Evolutionary conservation across 2,113 vertebrate species (phyloP).

Genomic region (Campylorhamphus procurvoides): DNA sequence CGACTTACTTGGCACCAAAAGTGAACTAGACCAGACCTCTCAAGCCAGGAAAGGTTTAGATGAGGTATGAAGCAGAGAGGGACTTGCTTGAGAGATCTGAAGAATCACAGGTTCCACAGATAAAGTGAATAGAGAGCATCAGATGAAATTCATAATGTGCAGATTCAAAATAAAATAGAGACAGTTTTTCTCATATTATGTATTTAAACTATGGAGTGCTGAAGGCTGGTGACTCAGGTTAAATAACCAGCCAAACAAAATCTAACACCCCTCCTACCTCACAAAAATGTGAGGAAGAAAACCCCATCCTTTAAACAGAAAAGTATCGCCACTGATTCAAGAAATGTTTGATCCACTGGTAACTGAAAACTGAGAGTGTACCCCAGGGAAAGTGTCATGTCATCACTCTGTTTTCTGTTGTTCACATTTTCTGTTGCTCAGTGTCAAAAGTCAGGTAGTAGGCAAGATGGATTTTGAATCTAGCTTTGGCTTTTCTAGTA

Average conservation of each 20-base stretch:
- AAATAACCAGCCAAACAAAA: background rate
- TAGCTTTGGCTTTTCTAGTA: background rate
- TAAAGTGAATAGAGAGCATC: background rate
- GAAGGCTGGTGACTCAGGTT: background rate
- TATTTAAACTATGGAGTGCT: background rate
- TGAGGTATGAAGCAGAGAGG: background rate
- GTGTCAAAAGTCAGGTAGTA: background rate
- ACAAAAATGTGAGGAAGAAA: background rate
- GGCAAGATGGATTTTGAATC: background rate
- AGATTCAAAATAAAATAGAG: background rate
- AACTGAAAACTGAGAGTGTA: background rate
- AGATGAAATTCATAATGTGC: background rate
- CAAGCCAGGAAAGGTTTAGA: background rate
- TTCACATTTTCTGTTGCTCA: background rate
- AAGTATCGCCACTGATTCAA: background rate
- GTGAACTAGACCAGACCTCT: background rate
- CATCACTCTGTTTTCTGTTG: background rate
- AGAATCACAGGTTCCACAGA: background rate
- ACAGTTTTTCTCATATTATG: fast-evolving
- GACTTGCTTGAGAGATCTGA: background rate
- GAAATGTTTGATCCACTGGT: background rate
- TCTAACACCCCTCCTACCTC: background rate
- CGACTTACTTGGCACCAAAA: background rate
- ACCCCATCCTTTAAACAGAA: background rate
- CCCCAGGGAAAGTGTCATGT: background rate